These are phyloP conservation scores for Euproctis similis DNA, from an alignment of 2,888 invertebrate genomes.

Conservation along the genomic window DNA sequence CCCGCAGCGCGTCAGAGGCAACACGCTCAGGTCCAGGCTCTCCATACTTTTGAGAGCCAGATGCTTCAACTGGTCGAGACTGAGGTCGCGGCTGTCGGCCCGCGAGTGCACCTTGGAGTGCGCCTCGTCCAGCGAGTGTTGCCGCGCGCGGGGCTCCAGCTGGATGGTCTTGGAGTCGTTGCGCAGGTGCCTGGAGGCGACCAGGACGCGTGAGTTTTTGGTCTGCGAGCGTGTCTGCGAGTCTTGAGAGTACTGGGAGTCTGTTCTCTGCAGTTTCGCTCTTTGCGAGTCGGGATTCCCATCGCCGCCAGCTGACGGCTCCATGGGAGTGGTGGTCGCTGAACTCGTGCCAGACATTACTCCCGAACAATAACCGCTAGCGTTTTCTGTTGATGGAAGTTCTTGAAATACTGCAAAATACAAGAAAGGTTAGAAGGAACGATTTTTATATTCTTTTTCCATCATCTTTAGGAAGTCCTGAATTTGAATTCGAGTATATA, in stretches of 20 bases:
- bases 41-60: constrained; percentile 67
- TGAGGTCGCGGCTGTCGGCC: constrained; percentile 66
- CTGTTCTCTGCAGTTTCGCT: constrained; percentile 50
- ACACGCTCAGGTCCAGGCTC: constrained; percentile 56
- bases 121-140: constrained; percentile 45
- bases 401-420: constrained; percentile 82
- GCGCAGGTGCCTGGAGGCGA: constrained; percentile 73
- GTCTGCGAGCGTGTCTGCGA: constrained; percentile 29
- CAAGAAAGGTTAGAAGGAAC: too few species aligned
- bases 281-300: constrained; percentile 16
- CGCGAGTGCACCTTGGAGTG: constrained; percentile 61
- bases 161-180: constrained; percentile 80
- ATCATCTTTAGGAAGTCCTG: too few species aligned
- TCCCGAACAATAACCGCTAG: constrained; percentile 62
- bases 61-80: constrained; percentile 62
- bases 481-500: too few species aligned
- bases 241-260: constrained; percentile 61
- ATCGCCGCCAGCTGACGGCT: constrained; percentile 21
- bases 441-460: too few species aligned
- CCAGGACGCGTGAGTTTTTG: constrained; percentile 57
- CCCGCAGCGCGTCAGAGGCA: constrained; percentile 48
- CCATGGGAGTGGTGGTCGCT: constrained; percentile 54
- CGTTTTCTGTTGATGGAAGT: constrained; percentile 75
- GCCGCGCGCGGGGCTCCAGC: constrained; percentile 73
- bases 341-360: constrained; percentile 58